phyloP scores from a whole-genome alignment of 2,888 invertebrate genomes.

The Ochropleura plecta region DNA sequence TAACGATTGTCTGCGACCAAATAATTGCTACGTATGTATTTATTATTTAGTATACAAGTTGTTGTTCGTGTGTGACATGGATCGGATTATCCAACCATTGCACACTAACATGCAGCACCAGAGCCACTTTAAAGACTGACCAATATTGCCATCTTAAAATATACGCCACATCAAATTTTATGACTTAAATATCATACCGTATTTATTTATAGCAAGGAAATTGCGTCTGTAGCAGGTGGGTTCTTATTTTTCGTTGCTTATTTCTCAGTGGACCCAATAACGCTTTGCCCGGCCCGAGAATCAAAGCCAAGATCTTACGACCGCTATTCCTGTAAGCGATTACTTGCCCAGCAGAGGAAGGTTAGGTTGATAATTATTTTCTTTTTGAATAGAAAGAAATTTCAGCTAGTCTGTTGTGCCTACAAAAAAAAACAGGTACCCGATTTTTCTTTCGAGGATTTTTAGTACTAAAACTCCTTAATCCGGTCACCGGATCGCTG shows the following conservation, averaged over 20 bases:
- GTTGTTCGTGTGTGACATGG: not conserved
- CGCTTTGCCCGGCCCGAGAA: too few relatives aligned
- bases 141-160: slow-evolving; percentile 41
- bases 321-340: too few relatives aligned
- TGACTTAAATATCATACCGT: slow-evolving; percentile 5
- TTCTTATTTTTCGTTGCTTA: not conserved
- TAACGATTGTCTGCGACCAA: not conserved
- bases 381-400: not conserved
- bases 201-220: slow-evolving; percentile 40
- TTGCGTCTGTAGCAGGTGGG: slow-evolving; percentile 3
- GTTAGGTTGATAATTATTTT: not conserved
- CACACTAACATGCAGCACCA: slow-evolving; percentile 17
- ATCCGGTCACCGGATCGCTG: too few relatives aligned
- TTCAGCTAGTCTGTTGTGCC: not conserved
- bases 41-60: not conserved
- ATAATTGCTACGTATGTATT: not conserved
- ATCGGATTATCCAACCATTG: not conserved
- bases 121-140: not conserved
- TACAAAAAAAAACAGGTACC: not conserved
- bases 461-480: too few relatives aligned
- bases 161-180: slow-evolving; percentile 42
- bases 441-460: not conserved
- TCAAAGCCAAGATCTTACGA: too few relatives aligned
- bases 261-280: not conserved
- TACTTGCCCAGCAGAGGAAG: too few relatives aligned